phyloP scores from a whole-genome alignment of 1,140 invertebrate genomes.

The Camponotus floridanus region DNA sequence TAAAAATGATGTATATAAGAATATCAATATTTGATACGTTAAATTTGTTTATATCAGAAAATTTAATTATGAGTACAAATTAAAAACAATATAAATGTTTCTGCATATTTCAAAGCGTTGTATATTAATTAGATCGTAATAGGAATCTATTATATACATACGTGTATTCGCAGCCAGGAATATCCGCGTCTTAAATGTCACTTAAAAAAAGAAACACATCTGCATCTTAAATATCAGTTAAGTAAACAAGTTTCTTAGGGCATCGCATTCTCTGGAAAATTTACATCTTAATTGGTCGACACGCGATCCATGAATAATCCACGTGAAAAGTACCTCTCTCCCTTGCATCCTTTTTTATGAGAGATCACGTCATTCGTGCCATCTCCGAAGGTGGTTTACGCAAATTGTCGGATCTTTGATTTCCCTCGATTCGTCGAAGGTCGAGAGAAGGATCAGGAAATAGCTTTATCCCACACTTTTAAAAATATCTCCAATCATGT shows the following conservation, averaged over 20 bases:
- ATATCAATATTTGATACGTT: no score
- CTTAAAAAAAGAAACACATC: slow-evolving; percentile 7
- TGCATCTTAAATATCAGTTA: background rate
- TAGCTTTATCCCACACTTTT: no score
- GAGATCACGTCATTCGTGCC: background rate
- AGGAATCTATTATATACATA: no score
- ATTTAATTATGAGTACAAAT: no score
- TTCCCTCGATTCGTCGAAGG: background rate
- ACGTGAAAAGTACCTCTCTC: background rate
- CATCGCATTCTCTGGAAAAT: background rate
- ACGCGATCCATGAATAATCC: background rate
- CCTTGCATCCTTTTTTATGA: background rate
- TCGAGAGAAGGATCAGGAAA: no score
- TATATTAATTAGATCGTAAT: background rate
- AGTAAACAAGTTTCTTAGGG: background rate
- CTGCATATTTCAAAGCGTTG: background rate
- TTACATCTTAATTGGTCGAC: background rate
- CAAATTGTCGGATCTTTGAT: background rate
- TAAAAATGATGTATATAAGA: no score
- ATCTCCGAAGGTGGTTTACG: slow-evolving; percentile 3
- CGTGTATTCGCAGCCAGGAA: background rate
- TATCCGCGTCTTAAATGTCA: background rate
- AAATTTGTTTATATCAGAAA: no score
- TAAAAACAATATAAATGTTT: background rate
- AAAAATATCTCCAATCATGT: background rate